Percentiles rank a stretch among this genome's conserved stretches.
Conservation (phyloP, 2,888 invertebrate genomes). For the Caenorhabditis sp. region DNA sequence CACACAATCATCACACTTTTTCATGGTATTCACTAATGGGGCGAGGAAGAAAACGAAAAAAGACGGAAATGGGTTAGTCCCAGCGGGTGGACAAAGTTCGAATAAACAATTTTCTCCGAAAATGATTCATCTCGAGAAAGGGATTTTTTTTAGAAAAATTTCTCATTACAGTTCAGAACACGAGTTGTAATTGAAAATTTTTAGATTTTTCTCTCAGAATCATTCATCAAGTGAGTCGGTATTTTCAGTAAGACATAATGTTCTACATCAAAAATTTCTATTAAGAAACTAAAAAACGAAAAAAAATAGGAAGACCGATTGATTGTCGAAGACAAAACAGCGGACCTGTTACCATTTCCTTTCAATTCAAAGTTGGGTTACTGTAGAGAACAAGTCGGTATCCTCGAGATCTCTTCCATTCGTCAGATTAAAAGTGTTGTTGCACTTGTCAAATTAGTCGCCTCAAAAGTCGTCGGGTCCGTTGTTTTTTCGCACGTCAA, state of each 20-base stretch:
- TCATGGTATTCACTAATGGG: slow-evolving; percentile 48
- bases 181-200: neutral
- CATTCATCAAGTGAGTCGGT: too few species aligned
- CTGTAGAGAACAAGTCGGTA: slow-evolving; percentile 25
- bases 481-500: slow-evolving; percentile 45
- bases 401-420: neutral
- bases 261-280: too few species aligned
- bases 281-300: neutral
- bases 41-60: slow-evolving; percentile 3
- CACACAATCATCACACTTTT: slow-evolving; percentile 49
- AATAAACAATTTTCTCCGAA: slow-evolving; percentile 29
- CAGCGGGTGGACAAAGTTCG: slow-evolving; percentile 44
- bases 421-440: slow-evolving; percentile 33
- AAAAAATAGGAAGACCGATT: neutral
- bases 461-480: neutral
- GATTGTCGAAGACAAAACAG: neutral
- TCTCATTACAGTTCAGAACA: neutral
- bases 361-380: neutral
- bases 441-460: slow-evolving; percentile 66
- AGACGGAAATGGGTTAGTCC: slow-evolving; percentile 47
- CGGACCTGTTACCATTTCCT: neutral
- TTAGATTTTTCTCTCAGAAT: neutral
- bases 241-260: too few species aligned
- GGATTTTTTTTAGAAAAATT: neutral
- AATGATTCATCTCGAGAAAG: neutral